Evolutionary conservation across 2,797 vertebrate species (phyloP), one percentile per base, ranked within the genome.

Genomic region (Danionella dracula): DNA sequence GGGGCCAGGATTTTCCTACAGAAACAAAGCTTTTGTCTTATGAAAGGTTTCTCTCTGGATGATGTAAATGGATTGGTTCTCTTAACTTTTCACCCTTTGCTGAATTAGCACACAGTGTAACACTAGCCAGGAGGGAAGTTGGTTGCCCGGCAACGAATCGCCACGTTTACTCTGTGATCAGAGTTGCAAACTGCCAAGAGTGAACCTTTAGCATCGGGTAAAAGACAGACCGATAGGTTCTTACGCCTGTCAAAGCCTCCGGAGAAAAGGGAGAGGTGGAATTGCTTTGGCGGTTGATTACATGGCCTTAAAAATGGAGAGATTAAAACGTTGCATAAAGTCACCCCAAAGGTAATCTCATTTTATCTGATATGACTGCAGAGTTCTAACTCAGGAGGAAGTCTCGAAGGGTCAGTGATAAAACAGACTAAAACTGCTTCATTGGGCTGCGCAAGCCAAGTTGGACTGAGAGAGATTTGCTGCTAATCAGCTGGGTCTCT

Each of bases 121-220:
- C 81, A 83, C 81, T 82, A 80, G 76, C 78, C 80, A 78, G 77
- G 70, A 81, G 79, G 83, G 78, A 81, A 81, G 79, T 81, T 77
- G 77, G 84, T 90, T 89, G 76, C 88, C 84, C 4, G 38, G 85
- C 73, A 88, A 90, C 86, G 71, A 80, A 82, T 86, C 87, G 84
- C 79, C 83, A 81, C 79, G 79, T 86, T 84, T 86, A 73, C 85
- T 80, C 76, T 78, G 68, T 68, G 82, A 83, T 81, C 79, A 80
- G 79, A 88, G 84, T 86, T 85, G 84, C 85, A 84, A 82, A 84
- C 58, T 70, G 78, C 76, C 57, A 53, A 71, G 83, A 79, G 65
- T 71, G 70, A 78, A 81, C 82, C 78, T 78, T 77, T 79, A 74
- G 75, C 81, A 80, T 78, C 66, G 68, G 75, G 80, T 78, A 82